Percentiles rank a stretch among this genome's conserved stretches.
These are phyloP conservation scores for Urophycis tenuis DNA, from an alignment of 2,797 vertebrate genomes.

Conservation along the genomic window DNA sequence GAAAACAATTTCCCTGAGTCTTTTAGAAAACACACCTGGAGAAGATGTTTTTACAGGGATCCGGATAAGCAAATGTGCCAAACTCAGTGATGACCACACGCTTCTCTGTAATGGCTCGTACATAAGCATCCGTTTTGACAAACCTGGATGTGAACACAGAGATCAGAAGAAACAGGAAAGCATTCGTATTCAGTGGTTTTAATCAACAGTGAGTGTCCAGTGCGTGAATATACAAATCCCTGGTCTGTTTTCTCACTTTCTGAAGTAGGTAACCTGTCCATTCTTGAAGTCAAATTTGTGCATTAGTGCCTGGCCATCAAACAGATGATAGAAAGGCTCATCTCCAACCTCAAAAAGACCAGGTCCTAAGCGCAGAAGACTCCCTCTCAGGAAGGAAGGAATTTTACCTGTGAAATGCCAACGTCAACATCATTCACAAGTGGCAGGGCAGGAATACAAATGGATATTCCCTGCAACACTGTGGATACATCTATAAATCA, in stretches of 20 bases:
- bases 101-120: conserved; percentile 92
- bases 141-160: conserved; percentile 67
- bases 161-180: background rate
- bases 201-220: background rate
- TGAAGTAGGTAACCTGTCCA: conserved; percentile 87
- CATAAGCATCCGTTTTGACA: conserved; percentile 84
- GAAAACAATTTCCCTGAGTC: background rate
- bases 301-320: conserved; percentile 95
- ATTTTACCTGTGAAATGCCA: conserved; percentile 74
- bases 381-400: conserved; percentile 86
- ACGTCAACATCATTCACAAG: background rate
- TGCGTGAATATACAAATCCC: background rate
- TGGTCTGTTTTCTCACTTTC: conserved; percentile 71
- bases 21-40: conserved; percentile 71
- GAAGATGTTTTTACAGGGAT: conserved; percentile 98
- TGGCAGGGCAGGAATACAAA: background rate
- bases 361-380: conserved; percentile 90
- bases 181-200: background rate
- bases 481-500: background rate
- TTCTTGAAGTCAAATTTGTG: conserved; percentile 99
- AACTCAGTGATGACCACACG: conserved; percentile 95
- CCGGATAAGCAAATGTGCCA: conserved; percentile 91
- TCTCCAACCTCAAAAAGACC: conserved; percentile 91
- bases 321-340: conserved; percentile 92
- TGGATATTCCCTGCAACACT: background rate